These are phyloP conservation scores for Ciconia boyciana DNA, from an alignment of 2,113 vertebrate species.

Conservation along the genomic window DNA sequence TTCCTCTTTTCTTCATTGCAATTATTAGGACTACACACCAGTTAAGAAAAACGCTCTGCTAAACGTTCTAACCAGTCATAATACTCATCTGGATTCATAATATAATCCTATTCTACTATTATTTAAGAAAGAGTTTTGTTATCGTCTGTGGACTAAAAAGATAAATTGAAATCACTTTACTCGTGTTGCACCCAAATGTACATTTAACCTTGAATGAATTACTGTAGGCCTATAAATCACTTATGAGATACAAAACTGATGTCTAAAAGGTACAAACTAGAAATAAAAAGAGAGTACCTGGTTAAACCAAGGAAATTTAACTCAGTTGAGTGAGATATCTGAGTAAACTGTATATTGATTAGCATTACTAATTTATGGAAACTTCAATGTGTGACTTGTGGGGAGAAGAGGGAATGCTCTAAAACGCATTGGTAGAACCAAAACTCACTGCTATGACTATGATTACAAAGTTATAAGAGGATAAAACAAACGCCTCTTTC, in stretches of 20 bases:
- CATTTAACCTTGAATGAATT: not conserved
- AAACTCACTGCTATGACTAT: not conserved
- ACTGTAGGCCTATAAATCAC: not conserved
- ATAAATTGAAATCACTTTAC: not conserved
- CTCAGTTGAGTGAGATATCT: not conserved
- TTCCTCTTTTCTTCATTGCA: not conserved
- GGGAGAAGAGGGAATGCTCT: not conserved
- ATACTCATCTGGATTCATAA: not conserved
- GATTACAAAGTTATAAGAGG: not conserved
- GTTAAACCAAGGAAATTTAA: not conserved
- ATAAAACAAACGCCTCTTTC: not conserved
- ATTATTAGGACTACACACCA: not conserved
- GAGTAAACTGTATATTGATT: not conserved
- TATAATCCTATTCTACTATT: not conserved
- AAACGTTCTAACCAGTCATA: not conserved
- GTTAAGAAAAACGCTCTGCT: not conserved
- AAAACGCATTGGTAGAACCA: not conserved
- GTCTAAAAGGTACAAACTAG: not conserved
- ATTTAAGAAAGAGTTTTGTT: not conserved
- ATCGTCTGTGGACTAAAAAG: not conserved
- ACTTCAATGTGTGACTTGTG: accelerated
- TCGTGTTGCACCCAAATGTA: not conserved
- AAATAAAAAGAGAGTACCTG: not conserved
- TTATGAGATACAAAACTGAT: not conserved
- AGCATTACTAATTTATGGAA: not conserved